A percentile compares a stretch with the other conserved stretches of the same genome.
Evolutionary conservation across 2,113 vertebrate species (phyloP).

Genomic region (Ceyx margarethae): DNA sequence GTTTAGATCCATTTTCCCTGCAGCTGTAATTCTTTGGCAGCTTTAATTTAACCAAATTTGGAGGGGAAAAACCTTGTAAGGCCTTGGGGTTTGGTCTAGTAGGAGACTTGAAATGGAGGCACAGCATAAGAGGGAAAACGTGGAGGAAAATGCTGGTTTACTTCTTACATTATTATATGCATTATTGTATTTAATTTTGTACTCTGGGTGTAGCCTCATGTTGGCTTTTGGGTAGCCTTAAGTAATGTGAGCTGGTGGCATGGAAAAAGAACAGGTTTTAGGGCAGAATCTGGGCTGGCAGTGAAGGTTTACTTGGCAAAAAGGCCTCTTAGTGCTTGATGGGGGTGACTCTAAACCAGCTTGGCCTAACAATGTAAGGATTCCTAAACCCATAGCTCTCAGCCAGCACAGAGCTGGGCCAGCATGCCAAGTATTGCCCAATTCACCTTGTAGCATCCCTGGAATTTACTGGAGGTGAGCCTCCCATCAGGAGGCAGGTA

Average conservation of each 20-base stretch:
- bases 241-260: neutral
- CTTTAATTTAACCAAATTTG: neutral
- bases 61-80: accelerated
- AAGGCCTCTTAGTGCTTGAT: neutral
- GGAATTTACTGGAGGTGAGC: neutral
- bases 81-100: neutral
- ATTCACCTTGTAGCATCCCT: too few species aligned
- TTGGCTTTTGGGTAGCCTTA: neutral
- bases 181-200: neutral
- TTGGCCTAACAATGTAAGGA: neutral
- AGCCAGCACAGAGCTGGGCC: neutral
- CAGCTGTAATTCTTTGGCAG: neutral
- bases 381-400: accelerated
- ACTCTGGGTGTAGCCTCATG: neutral
- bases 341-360: neutral
- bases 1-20: neutral
- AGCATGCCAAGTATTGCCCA: neutral
- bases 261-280: neutral
- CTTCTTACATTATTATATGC: neutral
- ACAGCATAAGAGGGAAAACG: neutral
- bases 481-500: neutral
- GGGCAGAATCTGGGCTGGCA: neutral
- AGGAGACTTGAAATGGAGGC: neutral
- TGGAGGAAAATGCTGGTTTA: neutral
- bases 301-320: neutral